These are phyloP conservation scores for Chaitophorus viminalis DNA, from an alignment of 2,888 invertebrate genomes.

Conservation along the genomic window DNA sequence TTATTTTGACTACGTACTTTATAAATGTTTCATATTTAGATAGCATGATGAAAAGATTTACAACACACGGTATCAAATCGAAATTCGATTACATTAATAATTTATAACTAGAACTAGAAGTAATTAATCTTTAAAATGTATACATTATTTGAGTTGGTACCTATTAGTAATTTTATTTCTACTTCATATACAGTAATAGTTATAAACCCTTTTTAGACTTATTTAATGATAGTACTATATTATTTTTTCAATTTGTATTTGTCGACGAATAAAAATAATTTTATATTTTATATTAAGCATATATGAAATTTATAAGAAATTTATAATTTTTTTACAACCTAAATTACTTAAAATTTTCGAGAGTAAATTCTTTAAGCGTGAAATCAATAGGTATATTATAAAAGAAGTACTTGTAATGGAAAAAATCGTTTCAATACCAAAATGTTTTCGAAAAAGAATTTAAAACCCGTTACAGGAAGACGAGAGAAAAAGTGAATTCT, in stretches of 20 bases:
- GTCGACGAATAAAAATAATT: neutral
- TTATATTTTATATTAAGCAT: neutral
- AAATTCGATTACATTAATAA: no score
- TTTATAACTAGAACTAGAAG: no score
- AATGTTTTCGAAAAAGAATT: neutral
- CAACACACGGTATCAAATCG: neutral
- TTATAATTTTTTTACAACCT: neutral
- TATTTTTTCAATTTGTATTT: neutral
- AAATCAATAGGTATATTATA: neutral
- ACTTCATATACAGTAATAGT: neutral
- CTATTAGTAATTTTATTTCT: no score
- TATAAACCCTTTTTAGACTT: neutral
- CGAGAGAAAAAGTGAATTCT: constrained; percentile 1
- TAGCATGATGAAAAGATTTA: neutral
- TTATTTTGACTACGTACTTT: neutral
- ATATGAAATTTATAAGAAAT: neutral
- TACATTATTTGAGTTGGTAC: no score
- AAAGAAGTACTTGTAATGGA: neutral
- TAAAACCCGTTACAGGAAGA: neutral
- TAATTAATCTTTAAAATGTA: neutral
- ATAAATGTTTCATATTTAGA: neutral
- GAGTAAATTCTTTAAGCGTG: neutral
- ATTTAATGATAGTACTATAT: neutral
- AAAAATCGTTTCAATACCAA: neutral
- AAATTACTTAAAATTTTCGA: neutral